Conservation (phyloP, 2,888 invertebrate genomes). For the Drosophila paracracens region DNA sequence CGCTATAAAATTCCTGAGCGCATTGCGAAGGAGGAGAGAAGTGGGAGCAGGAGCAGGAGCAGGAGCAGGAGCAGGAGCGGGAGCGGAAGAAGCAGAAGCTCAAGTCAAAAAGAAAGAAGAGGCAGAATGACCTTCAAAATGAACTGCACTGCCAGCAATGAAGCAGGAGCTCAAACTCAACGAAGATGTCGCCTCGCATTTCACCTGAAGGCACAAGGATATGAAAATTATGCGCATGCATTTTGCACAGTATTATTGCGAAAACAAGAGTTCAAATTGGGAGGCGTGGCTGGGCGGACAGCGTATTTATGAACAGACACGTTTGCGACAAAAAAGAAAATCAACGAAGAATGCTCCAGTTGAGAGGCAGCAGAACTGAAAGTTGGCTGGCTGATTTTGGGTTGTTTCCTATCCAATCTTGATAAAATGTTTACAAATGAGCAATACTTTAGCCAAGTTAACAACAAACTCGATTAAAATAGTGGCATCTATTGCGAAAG, state of each 20-base stretch:
- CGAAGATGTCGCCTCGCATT: constrained; percentile 23
- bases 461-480: not conserved
- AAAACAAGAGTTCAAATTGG: not conserved
- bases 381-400: not conserved
- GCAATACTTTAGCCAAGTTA: not conserved
- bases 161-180: not conserved
- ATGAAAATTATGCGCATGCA: constrained; percentile 71
- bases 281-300: constrained; percentile 3
- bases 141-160: constrained; percentile 52
- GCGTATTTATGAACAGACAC: constrained; percentile 67
- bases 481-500: not conserved
- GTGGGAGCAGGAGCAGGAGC: not conserved
- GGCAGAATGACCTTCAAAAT: constrained; percentile 58
- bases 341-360: not conserved
- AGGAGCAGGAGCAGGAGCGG: not conserved
- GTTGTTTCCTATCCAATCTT: not conserved
- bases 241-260: constrained; percentile 41
- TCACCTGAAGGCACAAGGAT: constrained; percentile 22
- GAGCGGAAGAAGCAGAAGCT: constrained; percentile 2
- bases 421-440: not conserved
- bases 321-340: constrained; percentile 14
- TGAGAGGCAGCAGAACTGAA: not conserved
- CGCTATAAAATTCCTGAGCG: constrained; percentile 64
- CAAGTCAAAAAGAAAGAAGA: constrained; percentile 7
- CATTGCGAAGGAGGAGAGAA: constrained; percentile 20